Evolutionary conservation across 1,140 invertebrate genomes (phyloP).

Genomic region (Rhagoletis zephyria): DNA sequence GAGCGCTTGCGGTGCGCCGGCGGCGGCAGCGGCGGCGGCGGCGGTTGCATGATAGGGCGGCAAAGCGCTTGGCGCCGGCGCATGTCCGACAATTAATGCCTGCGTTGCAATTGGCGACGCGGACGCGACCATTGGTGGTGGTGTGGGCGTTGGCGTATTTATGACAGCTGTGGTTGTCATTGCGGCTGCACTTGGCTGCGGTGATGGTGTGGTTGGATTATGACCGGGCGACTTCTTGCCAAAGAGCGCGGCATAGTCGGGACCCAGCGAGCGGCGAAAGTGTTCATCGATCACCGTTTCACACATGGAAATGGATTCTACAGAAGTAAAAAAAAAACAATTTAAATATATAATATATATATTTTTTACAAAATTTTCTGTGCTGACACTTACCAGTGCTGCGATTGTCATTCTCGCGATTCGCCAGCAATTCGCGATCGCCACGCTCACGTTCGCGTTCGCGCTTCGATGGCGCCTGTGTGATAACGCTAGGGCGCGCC

Average conservation of each 20-base stretch:
- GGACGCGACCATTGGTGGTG: constrained; percentile 46
- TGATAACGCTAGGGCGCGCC: constrained; percentile 72
- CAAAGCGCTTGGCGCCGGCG: constrained; percentile 13
- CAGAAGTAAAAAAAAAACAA: constrained; percentile 54
- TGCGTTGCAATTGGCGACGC: background rate
- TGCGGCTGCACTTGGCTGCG: constrained; percentile 70
- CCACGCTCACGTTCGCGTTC: background rate
- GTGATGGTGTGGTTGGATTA: constrained; percentile 66
- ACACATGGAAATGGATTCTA: constrained; percentile 80
- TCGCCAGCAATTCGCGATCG: constrained; percentile 62
- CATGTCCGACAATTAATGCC: background rate
- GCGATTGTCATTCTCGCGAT: constrained; percentile 65
- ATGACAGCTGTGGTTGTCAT: constrained; percentile 62
- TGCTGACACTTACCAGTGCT: constrained; percentile 62
- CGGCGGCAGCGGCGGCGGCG: background rate
- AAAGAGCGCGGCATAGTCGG: constrained; percentile 88
- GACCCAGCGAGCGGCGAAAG: constrained; percentile 91
- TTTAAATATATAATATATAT: no score
- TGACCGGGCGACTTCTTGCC: constrained; percentile 76
- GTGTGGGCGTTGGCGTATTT: constrained; percentile 60
- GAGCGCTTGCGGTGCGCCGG: constrained; percentile 36
- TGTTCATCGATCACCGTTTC: constrained; percentile 96
- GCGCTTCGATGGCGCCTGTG: constrained; percentile 72
- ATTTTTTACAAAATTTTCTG: no score
- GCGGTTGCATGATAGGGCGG: constrained; percentile 44